These are phyloP conservation scores for Phasia obesa DNA, from an alignment of 2,888 invertebrate species.

Conservation along the genomic window DNA sequence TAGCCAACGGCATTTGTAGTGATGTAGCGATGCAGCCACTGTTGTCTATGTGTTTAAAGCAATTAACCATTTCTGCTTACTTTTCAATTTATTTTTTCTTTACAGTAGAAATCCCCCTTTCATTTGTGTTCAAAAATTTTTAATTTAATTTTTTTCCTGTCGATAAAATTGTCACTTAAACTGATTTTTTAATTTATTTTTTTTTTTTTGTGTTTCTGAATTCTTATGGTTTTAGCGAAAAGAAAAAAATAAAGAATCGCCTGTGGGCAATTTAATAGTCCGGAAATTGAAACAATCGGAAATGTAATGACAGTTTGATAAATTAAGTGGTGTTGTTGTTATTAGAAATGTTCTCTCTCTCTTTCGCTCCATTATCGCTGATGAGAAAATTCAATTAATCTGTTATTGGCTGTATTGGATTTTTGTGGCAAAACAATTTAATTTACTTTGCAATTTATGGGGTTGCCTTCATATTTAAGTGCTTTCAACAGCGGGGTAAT, in stretches of 20 bases:
- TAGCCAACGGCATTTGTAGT: too few relatives aligned
- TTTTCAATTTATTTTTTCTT: slow-evolving; percentile 4
- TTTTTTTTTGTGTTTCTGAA: not conserved
- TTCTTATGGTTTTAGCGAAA: slow-evolving; percentile 5
- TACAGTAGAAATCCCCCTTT: not conserved
- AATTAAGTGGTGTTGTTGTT: slow-evolving; percentile 53
- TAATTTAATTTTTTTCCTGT: slow-evolving; percentile 13
- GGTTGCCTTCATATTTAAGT: slow-evolving; percentile 31
- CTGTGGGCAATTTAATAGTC: slow-evolving; percentile 71
- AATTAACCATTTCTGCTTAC: too few relatives aligned
- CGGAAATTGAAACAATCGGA: slow-evolving; percentile 71
- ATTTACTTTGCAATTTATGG: not conserved
- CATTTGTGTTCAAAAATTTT: not conserved
- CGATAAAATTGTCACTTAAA: too few relatives aligned
- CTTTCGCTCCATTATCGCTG: slow-evolving; percentile 10
- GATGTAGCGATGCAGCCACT: too few relatives aligned
- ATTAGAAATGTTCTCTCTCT: not conserved
- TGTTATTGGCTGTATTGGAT: slow-evolving; percentile 64
- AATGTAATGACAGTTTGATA: slow-evolving; percentile 66
- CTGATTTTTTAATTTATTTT: not conserved
- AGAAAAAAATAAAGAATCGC: slow-evolving; percentile 43
- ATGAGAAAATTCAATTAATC: slow-evolving; percentile 66
- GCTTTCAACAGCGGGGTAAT: slow-evolving; percentile 40
- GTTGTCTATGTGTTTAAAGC: not conserved
- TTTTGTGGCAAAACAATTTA: slow-evolving; percentile 33